Conservation (phyloP, 2,888 invertebrate genomes). For the Pseudococcus longispinus region DNA sequence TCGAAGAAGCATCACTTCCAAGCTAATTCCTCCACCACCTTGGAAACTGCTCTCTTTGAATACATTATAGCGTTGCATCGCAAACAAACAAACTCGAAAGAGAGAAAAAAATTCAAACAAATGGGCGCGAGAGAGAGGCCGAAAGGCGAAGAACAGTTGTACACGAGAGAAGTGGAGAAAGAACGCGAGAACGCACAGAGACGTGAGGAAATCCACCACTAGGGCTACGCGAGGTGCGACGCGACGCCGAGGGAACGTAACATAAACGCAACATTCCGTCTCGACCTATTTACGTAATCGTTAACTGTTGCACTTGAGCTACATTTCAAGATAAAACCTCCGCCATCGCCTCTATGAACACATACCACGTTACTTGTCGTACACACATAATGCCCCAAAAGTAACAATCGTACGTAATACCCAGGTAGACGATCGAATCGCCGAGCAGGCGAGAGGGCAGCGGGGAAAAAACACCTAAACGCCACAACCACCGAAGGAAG, state of each 20-base stretch:
- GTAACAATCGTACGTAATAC: conserved; percentile 39
- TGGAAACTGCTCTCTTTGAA: not conserved
- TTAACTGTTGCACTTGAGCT: conserved; percentile 59
- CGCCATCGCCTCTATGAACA: conserved; percentile 53
- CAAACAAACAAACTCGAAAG: not conserved
- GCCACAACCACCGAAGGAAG: not conserved
- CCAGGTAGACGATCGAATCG: conserved; percentile 19
- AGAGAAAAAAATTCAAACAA: not conserved
- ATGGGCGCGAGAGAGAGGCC: not conserved
- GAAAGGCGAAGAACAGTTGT: conserved; percentile 15
- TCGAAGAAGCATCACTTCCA: not conserved
- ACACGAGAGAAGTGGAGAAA: conserved; percentile 3
- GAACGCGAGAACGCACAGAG: conserved; percentile 16
- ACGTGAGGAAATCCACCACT: conserved; percentile 38
- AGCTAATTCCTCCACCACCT: not conserved
- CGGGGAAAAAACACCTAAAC: not conserved
- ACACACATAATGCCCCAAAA: conserved; percentile 39
- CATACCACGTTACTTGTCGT: conserved; percentile 51
- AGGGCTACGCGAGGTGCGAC: not conserved
- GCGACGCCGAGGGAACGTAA: conserved; percentile 48
- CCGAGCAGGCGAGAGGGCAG: not conserved
- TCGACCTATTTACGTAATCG: conserved; percentile 59
- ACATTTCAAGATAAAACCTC: conserved; percentile 57
- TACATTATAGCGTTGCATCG: not conserved
- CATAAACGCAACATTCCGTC: conserved; percentile 54